These are phyloP conservation scores for Tragopan temminckii DNA, from an alignment of 2,797 vertebrate species.

Conservation along the genomic window DNA sequence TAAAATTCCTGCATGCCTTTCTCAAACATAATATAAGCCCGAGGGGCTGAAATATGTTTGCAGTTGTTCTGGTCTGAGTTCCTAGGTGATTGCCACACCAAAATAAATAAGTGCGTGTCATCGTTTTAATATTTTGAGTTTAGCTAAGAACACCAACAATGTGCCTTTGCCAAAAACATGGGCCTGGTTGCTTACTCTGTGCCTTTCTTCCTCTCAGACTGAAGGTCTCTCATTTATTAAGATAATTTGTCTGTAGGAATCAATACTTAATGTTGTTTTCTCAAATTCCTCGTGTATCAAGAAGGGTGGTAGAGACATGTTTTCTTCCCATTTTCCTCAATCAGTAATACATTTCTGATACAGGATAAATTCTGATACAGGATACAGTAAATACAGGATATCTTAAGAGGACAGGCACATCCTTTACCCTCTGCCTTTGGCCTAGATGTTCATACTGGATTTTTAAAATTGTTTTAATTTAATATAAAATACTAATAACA, in stretches of 20 bases:
- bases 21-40: background rate
- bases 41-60: background rate
- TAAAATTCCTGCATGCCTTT: background rate
- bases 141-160: background rate
- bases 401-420: background rate
- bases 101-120: background rate
- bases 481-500: background rate
- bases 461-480: background rate
- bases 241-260: background rate
- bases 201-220: background rate
- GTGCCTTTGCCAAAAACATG: background rate
- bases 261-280: background rate
- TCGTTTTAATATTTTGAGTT: conserved; percentile 3
- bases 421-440: background rate
- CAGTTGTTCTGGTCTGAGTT: background rate
- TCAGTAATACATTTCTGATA: background rate
- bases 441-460: background rate
- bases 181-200: background rate
- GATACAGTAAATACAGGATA: background rate
- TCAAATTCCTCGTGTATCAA: background rate
- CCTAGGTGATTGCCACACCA: background rate
- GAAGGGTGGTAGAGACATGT: background rate
- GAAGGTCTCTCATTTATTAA: background rate
- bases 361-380: too few relatives aligned
- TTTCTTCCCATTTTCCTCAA: background rate